Evolutionary conservation across 2,888 invertebrate species (phyloP).

Genomic region (Spilosoma lubricipeda): DNA sequence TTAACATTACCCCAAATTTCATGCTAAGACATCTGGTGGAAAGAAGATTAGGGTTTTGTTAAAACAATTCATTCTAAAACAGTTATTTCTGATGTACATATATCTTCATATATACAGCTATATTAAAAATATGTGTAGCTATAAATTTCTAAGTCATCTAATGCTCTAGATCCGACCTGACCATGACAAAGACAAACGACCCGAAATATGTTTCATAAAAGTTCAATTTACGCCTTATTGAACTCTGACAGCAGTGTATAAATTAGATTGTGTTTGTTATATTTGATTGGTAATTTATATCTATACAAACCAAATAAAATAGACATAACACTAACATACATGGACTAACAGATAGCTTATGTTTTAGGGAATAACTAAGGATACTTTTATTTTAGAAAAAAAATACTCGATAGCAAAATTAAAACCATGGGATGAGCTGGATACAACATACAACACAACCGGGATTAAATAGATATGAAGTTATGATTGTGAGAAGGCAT

Average conservation of each 20-base stretch:
- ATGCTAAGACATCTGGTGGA: neutral
- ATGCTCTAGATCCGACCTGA: neutral
- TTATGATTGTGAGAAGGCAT: too few relatives aligned
- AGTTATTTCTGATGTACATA: neutral
- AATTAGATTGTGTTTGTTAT: slow-evolving; percentile 16
- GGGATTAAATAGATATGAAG: too few relatives aligned
- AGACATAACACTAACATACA: too few relatives aligned
- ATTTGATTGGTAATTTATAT: neutral
- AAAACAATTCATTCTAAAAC: neutral
- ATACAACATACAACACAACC: too few relatives aligned
- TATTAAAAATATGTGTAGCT: neutral
- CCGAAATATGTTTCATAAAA: slow-evolving; percentile 9
- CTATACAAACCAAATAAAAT: too few relatives aligned
- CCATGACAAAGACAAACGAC: slow-evolving; percentile 9
- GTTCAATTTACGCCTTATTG: slow-evolving; percentile 12
- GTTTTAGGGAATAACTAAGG: too few relatives aligned
- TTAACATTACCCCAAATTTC: neutral
- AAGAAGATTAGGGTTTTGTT: neutral
- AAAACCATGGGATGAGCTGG: too few relatives aligned
- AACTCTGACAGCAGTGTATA: slow-evolving; percentile 15
- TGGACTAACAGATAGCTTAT: too few relatives aligned
- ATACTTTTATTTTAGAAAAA: too few relatives aligned
- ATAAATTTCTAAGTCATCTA: neutral
- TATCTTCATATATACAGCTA: neutral
- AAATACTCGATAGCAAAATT: too few relatives aligned